These are phyloP conservation scores for Ernsta delagoae DNA, from an alignment of 2,888 invertebrate species.

Conservation along the genomic window DNA sequence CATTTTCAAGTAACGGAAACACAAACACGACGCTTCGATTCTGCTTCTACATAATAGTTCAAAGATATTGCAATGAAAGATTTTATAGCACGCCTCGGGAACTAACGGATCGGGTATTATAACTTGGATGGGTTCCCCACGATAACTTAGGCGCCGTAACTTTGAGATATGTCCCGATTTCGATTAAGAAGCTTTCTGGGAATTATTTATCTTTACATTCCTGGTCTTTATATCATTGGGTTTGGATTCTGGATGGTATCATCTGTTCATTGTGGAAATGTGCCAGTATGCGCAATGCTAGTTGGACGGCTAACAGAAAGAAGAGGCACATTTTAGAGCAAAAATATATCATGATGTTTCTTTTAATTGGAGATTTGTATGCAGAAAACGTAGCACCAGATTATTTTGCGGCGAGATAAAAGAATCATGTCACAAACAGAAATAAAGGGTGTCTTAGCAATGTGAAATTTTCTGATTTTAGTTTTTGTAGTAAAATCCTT, in stretches of 20 bases:
- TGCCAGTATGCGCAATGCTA: too few relatives aligned
- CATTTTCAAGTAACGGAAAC: slow-evolving; percentile 2
- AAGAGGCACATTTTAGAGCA: too few relatives aligned
- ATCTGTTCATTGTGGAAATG: not conserved
- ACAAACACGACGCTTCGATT: slow-evolving; percentile 7
- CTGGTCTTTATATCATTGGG: not conserved
- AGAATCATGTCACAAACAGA: not conserved
- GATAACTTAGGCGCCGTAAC: slow-evolving; percentile 25
- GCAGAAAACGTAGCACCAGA: not conserved
- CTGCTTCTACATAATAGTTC: slow-evolving; percentile 49
- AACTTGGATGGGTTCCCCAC: slow-evolving; percentile 30
- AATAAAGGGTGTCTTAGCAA: too few relatives aligned
- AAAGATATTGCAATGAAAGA: slow-evolving; percentile 62
- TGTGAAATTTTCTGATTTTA: too few relatives aligned
- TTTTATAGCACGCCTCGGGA: slow-evolving; percentile 63
- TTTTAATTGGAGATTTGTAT: not conserved
- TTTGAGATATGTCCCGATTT: slow-evolving; percentile 32
- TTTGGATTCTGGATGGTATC: not conserved
- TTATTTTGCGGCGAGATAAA: not conserved
- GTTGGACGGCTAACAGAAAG: too few relatives aligned
- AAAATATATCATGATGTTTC: too few relatives aligned
- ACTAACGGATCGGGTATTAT: slow-evolving; percentile 35
- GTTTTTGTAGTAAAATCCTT: too few relatives aligned
- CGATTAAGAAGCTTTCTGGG: slow-evolving; percentile 27
- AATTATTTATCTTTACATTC: slow-evolving; percentile 1